A percentile compares a stretch with the other conserved stretches of the same genome.
phyloP scores from a whole-genome alignment of 2,113 vertebrate genomes.

The Bubo blakistoni region DNA sequence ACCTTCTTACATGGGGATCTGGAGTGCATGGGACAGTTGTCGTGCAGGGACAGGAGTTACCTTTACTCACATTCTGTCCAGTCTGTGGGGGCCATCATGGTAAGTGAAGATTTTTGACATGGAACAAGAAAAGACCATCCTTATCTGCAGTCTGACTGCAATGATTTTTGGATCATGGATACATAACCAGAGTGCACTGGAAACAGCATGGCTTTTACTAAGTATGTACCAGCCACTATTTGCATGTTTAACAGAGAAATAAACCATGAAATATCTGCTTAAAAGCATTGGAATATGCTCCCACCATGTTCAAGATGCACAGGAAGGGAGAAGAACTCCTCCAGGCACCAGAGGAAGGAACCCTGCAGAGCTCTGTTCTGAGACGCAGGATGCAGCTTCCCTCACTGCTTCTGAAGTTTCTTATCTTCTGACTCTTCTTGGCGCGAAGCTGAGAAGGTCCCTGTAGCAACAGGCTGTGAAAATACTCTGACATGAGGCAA shows the following conservation, averaged over 20 bases:
- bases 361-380: conserved; percentile 19
- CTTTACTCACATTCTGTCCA: not conserved
- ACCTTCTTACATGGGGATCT: not conserved
- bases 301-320: not conserved
- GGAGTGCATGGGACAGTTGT: not conserved
- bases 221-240: not conserved
- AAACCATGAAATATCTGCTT: not conserved
- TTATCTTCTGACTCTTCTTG: not conserved
- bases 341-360: conserved; percentile 29
- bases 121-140: not conserved
- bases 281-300: not conserved
- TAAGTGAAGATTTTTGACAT: not conserved
- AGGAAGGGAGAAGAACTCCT: conserved; percentile 3
- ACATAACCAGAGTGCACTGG: not conserved
- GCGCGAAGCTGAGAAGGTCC: not conserved
- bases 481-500: not conserved
- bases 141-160: not conserved
- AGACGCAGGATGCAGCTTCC: not conserved
- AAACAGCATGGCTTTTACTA: not conserved
- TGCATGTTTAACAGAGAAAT: not conserved
- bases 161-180: not conserved
- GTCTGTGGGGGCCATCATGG: not conserved
- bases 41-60: not conserved
- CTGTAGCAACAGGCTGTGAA: conserved; percentile 32
- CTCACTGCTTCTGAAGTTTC: conserved; percentile 1